A percentile compares a stretch with the other conserved stretches of the same genome.
Conservation (phyloP, 2,888 invertebrate species). For the Clitarchus hookeri region DNA sequence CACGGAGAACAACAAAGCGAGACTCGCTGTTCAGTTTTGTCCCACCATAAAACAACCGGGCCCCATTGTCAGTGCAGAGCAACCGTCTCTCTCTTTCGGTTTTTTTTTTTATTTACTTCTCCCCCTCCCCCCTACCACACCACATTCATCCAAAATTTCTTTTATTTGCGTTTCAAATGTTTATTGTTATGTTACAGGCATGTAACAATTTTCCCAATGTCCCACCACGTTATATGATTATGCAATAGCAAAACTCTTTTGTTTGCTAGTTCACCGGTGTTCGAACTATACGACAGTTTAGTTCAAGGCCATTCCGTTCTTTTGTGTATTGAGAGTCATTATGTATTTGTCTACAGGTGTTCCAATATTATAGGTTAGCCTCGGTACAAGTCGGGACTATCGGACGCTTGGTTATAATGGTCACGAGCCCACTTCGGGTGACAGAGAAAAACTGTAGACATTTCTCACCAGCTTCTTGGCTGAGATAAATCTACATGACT, state of each 20-base stretch:
- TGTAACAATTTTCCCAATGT: not conserved
- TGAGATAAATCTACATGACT: too few species aligned
- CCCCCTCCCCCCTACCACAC: too few species aligned
- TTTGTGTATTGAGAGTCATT: not conserved
- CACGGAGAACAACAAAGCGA: constrained; percentile 34
- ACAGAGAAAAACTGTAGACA: too few species aligned
- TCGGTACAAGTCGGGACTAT: too few species aligned
- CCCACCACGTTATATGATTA: not conserved
- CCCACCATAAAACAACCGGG: constrained; percentile 32
- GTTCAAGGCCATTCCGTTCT: not conserved
- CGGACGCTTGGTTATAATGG: too few species aligned
- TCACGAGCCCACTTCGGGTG: too few species aligned
- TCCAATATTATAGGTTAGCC: too few species aligned
- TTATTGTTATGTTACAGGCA: not conserved
- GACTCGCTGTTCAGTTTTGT: constrained; percentile 29
- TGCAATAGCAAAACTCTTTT: not conserved
- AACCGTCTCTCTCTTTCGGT: too few species aligned
- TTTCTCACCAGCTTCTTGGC: too few species aligned
- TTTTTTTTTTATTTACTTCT: too few species aligned
- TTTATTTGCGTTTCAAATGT: not conserved
- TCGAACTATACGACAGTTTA: not conserved
- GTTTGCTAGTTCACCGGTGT: not conserved
- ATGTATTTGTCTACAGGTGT: too few species aligned
- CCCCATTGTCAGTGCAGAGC: constrained; percentile 15
- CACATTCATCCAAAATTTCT: too few species aligned